Evolutionary conservation across 1,140 invertebrate genomes (phyloP).

Genomic region (Papilio polytes): DNA sequence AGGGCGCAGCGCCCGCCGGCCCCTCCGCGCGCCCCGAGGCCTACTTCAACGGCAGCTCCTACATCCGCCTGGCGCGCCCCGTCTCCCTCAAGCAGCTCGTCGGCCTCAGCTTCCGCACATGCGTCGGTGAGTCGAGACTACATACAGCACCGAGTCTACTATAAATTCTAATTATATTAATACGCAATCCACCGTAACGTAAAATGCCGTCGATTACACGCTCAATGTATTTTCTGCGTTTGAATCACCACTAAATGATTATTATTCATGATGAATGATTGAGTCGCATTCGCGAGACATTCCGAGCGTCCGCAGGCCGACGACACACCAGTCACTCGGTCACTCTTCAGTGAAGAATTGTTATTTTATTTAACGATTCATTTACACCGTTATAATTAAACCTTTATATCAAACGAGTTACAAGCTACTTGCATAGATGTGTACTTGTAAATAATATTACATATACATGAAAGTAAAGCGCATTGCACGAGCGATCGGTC

Average conservation of each 20-base stretch:
- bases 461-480: background rate
- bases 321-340: background rate
- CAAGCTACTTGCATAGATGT: background rate
- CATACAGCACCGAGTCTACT: background rate
- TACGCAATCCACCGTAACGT: background rate
- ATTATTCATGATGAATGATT: background rate
- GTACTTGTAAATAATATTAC: background rate
- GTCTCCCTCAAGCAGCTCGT: slow-evolving; percentile 90
- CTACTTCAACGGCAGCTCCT: slow-evolving; percentile 92
- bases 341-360: background rate
- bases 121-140: slow-evolving; percentile 84
- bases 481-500: background rate
- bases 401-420: background rate
- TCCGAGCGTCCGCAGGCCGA: background rate
- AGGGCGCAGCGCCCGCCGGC: slow-evolving; percentile 84
- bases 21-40: slow-evolving; percentile 88
- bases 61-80: slow-evolving; percentile 87
- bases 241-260: background rate
- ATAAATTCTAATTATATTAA: background rate
- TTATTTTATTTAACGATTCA: background rate
- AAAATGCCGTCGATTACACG: background rate
- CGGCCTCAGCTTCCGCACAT: slow-evolving; percentile 92
- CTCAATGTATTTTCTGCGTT: background rate
- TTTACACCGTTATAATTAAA: background rate
- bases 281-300: background rate